phyloP scores from a whole-genome alignment of 2,797 vertebrate species.

The Arrhamphus sclerolepis region DNA sequence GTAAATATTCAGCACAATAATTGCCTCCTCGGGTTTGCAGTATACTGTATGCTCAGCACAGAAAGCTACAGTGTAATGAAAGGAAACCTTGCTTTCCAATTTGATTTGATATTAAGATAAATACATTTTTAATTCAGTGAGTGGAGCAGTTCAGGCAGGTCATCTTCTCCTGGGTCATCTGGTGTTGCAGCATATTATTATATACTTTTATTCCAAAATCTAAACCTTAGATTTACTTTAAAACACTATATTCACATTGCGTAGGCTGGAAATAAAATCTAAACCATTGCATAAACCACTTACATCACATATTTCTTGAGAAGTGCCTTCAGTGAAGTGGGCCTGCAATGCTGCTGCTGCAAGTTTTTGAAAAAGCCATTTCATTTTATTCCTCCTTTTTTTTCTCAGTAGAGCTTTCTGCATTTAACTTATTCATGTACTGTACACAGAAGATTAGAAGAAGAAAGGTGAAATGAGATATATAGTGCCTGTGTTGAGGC shows the following conservation, averaged over 20 bases:
- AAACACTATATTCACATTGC: constrained; percentile 9
- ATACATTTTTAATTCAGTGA: neutral
- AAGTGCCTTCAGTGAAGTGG: constrained; percentile 68
- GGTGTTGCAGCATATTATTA: neutral
- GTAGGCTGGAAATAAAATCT: constrained; percentile 63
- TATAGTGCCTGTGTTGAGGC: constrained; percentile 65
- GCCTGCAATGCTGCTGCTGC: constrained; percentile 53
- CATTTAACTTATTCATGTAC: constrained; percentile 78
- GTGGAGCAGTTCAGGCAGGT: neutral
- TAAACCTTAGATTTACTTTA: constrained; percentile 15
- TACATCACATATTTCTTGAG: constrained; percentile 71
- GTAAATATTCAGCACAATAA: constrained; percentile 47
- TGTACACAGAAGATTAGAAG: constrained; percentile 59
- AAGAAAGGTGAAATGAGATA: constrained; percentile 59
- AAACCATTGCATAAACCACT: constrained; percentile 66
- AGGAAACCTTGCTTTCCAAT: constrained; percentile 21
- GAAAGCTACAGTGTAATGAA: constrained; percentile 6
- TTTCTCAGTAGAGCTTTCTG: constrained; percentile 72
- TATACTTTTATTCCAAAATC: neutral
- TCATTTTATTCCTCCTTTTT: constrained; percentile 54
- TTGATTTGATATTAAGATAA: constrained; percentile 12
- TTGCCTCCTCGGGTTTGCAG: constrained; percentile 40
- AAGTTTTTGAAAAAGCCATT: constrained; percentile 68
- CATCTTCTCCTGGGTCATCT: neutral
- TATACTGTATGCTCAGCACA: constrained; percentile 15